A percentile compares a stretch with the other conserved stretches of the same genome.
phyloP scores from a whole-genome alignment of 2,797 vertebrate genomes.

The Myiotriccus ornatus region DNA sequence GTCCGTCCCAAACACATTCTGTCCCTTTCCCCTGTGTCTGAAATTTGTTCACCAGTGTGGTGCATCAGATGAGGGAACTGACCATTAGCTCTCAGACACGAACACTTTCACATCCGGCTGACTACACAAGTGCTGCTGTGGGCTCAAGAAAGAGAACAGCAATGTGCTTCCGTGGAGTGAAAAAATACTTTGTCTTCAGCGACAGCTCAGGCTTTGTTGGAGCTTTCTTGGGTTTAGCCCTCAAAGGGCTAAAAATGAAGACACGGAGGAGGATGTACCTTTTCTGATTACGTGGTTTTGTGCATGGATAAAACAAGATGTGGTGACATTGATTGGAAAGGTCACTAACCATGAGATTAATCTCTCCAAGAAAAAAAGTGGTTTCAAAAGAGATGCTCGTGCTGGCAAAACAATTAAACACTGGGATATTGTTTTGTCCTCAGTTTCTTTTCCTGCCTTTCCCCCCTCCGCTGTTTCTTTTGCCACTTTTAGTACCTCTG shows the following conservation, averaged over 20 bases:
- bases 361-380: neutral
- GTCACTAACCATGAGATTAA: neutral
- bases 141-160: neutral
- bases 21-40: neutral
- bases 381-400: neutral
- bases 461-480: fast-evolving
- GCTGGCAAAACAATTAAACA: neutral
- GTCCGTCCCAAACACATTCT: neutral
- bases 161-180: fast-evolving
- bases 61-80: neutral
- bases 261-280: fast-evolving
- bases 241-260: neutral
- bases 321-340: neutral
- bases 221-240: neutral
- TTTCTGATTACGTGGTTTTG: neutral
- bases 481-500: neutral
- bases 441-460: neutral
- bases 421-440: neutral
- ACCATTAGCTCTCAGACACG: neutral
- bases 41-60: neutral
- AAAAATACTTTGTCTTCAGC: neutral
- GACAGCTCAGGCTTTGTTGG: neutral
- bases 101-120: neutral
- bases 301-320: neutral
- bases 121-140: neutral